Evolutionary conservation across 2,888 invertebrate genomes (phyloP), one percentile per base, ranked within the genome.

Genomic region (Ptychoptera albimana): DNA sequence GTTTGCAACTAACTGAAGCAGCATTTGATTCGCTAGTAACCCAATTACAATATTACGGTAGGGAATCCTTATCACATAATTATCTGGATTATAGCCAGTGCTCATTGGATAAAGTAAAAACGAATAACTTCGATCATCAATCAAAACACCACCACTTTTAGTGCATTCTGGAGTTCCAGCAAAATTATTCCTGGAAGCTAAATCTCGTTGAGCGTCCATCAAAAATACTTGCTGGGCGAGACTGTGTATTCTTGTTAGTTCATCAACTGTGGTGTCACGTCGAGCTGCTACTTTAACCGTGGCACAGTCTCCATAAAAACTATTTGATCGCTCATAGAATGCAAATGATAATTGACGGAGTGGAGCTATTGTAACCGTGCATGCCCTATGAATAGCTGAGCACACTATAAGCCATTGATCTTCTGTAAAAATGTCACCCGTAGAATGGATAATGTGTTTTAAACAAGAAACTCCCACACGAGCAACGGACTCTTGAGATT

Each of bases 251-350:
- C 92, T 71, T 34, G 86, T 80, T 55, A 86, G 81, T 58, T 92
- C 91, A 50, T 82, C 79, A 10, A 82, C 71, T 2, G 85, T 82
- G 56, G 86, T 86, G 60, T 93, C 92, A 47, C 83, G 76, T 39
- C 92, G 71, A 0, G 92, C 91, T 2, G 93, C 93, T 8, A 93
- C 92, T 71, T 92, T 92, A 0, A 93, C 91, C 47, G 88, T 88
- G 9, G 85, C 86, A 51, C 82, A 69, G 62, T 93, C 93, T 0
- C 93, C 93, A 60, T 92, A 92, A 64, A 93, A 94, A 58, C 91
- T 92, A 55, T 89, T 86, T 0, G 93, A 93, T 57, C 88, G 82
- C 53, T 84, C 80, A 55, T 87, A 82, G 61, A 93, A 96, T 34
- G 89, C 89, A 55, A 84, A 78, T 46, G 88, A 88, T 35, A 96